Conservation (phyloP, 2,797 vertebrate genomes). For the Taeniopygia guttata region DNA sequence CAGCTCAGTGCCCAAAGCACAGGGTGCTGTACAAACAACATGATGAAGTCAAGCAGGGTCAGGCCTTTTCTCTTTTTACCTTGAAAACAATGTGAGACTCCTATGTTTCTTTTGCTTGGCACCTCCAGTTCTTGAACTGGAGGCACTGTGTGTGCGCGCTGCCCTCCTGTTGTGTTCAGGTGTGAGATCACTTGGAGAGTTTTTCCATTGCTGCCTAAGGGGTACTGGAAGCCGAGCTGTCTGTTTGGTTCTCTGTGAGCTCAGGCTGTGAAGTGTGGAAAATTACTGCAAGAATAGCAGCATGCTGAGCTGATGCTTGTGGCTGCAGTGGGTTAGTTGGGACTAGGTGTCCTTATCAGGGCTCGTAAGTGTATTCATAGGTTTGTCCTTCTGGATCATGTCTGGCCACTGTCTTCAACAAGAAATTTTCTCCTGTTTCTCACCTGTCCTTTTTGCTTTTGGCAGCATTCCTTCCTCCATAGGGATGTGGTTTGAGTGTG, state of each 20-base stretch:
- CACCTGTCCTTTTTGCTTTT: background rate
- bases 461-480: background rate
- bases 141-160: background rate
- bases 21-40: background rate
- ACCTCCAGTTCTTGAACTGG: background rate
- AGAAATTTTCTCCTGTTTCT: background rate
- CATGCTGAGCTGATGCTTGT: background rate
- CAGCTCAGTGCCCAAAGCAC: background rate
- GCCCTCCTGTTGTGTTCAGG: background rate
- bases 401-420: background rate
- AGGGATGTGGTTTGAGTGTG: background rate
- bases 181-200: background rate
- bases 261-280: background rate
- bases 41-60: slow-evolving; percentile 6
- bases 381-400: background rate
- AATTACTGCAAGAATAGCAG: background rate
- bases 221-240: background rate
- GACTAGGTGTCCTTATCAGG: background rate
- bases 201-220: background rate
- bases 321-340: background rate
- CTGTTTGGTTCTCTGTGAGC: background rate
- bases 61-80: slow-evolving; percentile 4
- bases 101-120: slow-evolving; percentile 29
- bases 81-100: slow-evolving; percentile 23
- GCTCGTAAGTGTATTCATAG: background rate